A percentile compares a stretch with the other conserved stretches of the same genome.
Conservation (phyloP, 2,888 invertebrate species). For the Leptogaster cylindrica region DNA sequence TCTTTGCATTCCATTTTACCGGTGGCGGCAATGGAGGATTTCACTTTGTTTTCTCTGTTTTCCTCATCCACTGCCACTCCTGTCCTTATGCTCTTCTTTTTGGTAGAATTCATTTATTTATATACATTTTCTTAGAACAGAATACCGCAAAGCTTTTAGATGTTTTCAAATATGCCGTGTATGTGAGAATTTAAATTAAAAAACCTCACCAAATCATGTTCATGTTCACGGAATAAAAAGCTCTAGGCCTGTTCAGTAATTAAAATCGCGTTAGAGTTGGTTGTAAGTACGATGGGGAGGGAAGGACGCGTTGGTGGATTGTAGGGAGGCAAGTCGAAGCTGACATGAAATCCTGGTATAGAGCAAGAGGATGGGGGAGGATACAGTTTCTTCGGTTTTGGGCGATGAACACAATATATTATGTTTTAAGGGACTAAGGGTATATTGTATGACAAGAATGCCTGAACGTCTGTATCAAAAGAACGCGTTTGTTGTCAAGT, state of each 20-base stretch:
- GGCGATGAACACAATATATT: too few relatives aligned
- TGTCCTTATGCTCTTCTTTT: conserved; percentile 25
- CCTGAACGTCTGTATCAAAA: too few relatives aligned
- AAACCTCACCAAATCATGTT: conserved; percentile 39
- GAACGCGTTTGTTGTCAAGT: too few relatives aligned
- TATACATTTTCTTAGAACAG: conserved; percentile 37
- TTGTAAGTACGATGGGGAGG: conserved; percentile 1
- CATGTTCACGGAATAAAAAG: conserved; percentile 25
- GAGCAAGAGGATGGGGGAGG: too few relatives aligned
- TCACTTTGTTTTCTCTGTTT: conserved; percentile 32
- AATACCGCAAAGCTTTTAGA: conserved; percentile 40
- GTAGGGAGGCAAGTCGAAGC: too few relatives aligned
- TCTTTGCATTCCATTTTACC: conserved; percentile 15
- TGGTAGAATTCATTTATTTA: conserved; percentile 18
- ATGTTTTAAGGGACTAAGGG: too few relatives aligned
- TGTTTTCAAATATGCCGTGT: conserved; percentile 36
- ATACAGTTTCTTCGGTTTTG: too few relatives aligned
- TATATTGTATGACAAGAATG: too few relatives aligned
- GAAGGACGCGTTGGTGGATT: too few relatives aligned
- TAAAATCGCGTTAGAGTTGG: conserved; percentile 39
- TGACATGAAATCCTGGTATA: too few relatives aligned
- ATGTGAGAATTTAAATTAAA: conserved; percentile 39
- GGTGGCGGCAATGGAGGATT: not conserved
- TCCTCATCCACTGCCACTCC: not conserved
- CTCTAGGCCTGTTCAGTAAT: conserved; percentile 41